These are phyloP conservation scores for Synanthedon tipuliformis DNA, from an alignment of 2,888 invertebrate species.

Conservation along the genomic window DNA sequence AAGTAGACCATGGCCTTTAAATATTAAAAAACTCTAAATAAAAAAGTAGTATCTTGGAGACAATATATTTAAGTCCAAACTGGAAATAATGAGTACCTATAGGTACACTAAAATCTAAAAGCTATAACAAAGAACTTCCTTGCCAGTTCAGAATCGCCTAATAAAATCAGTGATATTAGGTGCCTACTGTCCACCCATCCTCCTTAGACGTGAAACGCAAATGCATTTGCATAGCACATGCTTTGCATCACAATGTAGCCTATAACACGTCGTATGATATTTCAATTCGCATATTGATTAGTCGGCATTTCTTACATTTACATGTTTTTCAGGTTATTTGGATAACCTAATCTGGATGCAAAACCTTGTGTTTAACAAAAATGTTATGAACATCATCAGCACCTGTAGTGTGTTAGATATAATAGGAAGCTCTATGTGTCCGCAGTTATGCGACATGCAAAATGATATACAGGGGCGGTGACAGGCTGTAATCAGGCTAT, in stretches of 20 bases:
- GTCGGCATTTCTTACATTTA: slow-evolving; percentile 10
- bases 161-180: no score
- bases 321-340: no score
- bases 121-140: no score
- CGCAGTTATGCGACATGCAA: slow-evolving; percentile 38
- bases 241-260: slow-evolving; percentile 45
- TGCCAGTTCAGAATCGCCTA: no score
- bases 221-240: slow-evolving; percentile 44
- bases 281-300: slow-evolving; percentile 34
- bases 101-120: no score
- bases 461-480: slow-evolving; percentile 51
- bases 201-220: slow-evolving; percentile 33
- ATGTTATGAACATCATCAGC: slow-evolving; percentile 1
- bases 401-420: not conserved
- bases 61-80: no score
- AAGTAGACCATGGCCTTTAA: no score
- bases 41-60: no score
- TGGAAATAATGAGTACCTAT: no score
- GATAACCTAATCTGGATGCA: no score
- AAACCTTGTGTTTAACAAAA: no score
- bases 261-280: slow-evolving; percentile 27
- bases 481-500: slow-evolving; percentile 55
- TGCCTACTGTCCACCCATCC: not conserved
- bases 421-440: slow-evolving; percentile 26
- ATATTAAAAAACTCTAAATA: no score